phyloP scores from a whole-genome alignment of 2,113 vertebrate species.

The Sapajus apella region DNA sequence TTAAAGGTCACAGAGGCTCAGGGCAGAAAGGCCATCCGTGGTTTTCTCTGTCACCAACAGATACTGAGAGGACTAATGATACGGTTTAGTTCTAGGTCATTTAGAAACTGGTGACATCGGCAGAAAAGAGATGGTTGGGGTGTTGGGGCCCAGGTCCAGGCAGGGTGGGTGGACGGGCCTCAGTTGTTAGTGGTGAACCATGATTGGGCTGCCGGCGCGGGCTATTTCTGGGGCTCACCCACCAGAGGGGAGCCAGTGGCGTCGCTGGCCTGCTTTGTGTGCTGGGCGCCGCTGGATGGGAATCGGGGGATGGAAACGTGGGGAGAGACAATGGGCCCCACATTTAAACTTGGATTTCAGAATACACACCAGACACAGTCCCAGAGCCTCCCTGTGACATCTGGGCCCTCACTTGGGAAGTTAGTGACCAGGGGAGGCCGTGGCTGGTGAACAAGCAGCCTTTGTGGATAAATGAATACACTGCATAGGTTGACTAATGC shows the following conservation, averaged over 20 bases:
- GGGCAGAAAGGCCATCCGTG: neutral
- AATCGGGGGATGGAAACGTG: neutral
- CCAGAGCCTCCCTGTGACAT: neutral
- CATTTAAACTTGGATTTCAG: neutral
- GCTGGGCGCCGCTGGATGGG: neutral
- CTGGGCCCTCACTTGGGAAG: accelerated
- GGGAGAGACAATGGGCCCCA: neutral
- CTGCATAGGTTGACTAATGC: accelerated
- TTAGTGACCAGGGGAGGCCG: accelerated
- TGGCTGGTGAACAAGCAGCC: neutral
- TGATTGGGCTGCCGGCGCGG: neutral
- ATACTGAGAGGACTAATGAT: neutral
- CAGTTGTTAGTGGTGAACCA: neutral
- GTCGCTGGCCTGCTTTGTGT: accelerated
- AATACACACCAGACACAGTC: neutral
- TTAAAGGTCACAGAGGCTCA: accelerated
- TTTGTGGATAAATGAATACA: accelerated
- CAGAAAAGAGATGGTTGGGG: neutral
- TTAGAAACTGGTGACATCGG: neutral
- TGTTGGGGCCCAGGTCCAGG: neutral
- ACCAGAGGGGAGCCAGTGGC: neutral
- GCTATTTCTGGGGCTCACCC: neutral
- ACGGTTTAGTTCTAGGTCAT: neutral
- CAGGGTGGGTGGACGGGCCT: neutral
- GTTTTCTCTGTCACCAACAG: neutral